A percentile compares a stretch with the other conserved stretches of the same genome.
Evolutionary conservation across 2,888 invertebrate species (phyloP).

Genomic region (Agrochola lychnidis): DNA sequence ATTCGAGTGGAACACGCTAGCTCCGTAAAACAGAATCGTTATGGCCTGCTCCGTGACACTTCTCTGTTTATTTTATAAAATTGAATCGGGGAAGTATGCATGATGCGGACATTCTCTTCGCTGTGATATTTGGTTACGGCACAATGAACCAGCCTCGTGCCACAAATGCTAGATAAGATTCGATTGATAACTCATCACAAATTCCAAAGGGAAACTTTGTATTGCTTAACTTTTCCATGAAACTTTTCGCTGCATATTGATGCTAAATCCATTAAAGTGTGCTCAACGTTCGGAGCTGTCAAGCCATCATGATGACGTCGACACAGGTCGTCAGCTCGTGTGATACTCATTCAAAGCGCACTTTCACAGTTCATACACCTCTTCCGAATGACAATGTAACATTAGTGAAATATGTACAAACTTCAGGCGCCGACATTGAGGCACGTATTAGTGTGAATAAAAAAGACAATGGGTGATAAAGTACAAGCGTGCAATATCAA

Average conservation of each 20-base stretch:
- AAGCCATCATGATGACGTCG: conserved; percentile 29
- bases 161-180: not conserved
- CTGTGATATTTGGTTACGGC: conserved; percentile 9
- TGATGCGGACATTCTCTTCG: not conserved
- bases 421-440: conserved; percentile 71
- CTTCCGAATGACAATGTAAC: conserved; percentile 66
- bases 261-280: conserved; percentile 14
- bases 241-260: not conserved
- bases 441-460: conserved; percentile 79
- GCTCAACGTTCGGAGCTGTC: not conserved
- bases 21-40: conserved; percentile 63
- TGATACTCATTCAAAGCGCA: conserved; percentile 67
- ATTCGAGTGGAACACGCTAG: conserved; percentile 70
- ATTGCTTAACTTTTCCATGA: not conserved
- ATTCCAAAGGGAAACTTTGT: no score
- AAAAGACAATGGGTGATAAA: conserved; percentile 86
- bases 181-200: not conserved
- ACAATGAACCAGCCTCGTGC: not conserved
- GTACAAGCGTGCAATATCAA: conserved; percentile 84
- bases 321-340: not conserved
- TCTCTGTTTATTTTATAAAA: conserved; percentile 55
- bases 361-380: conserved; percentile 68
- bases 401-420: conserved; percentile 73
- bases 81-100: conserved; percentile 34
- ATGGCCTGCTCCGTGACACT: conserved; percentile 59